These are phyloP conservation scores for Python bivittatus DNA, from an alignment of 2,113 vertebrate genomes.

Conservation along the genomic window DNA sequence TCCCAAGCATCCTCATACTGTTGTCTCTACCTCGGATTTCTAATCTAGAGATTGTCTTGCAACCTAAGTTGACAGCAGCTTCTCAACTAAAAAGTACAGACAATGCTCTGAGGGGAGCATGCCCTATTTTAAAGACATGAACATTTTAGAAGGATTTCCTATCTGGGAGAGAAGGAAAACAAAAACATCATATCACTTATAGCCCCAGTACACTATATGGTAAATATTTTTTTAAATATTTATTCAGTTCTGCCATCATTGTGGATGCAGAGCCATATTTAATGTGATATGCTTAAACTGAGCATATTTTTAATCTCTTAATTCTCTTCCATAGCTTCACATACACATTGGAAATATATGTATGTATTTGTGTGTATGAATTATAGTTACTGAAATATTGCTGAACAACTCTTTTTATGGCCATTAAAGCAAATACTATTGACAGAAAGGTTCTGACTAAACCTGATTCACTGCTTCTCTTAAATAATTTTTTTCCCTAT, in stretches of 20 bases:
- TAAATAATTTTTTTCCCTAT: background rate
- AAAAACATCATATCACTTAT: background rate
- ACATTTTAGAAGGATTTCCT: background rate
- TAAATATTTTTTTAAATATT: background rate
- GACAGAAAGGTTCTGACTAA: background rate
- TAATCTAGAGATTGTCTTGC: background rate
- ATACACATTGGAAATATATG: background rate
- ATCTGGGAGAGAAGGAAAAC: background rate
- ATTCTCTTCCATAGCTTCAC: background rate
- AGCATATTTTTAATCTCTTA: background rate
- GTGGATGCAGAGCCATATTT: background rate
- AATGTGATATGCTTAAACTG: background rate
- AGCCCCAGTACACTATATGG: background rate
- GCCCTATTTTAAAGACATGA: background rate
- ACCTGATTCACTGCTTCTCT: background rate
- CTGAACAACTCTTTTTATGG: background rate
- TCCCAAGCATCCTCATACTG: background rate
- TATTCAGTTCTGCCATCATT: background rate
- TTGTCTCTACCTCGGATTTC: background rate
- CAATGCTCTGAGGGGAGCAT: background rate
- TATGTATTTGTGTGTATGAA: background rate
- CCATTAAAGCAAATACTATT: constrained; percentile 1
- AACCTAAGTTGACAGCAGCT: background rate
- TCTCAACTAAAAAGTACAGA: background rate
- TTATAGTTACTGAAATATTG: background rate